These are phyloP conservation scores for Trachelus iudaicus DNA, from an alignment of 2,888 invertebrate genomes.

Conservation along the genomic window DNA sequence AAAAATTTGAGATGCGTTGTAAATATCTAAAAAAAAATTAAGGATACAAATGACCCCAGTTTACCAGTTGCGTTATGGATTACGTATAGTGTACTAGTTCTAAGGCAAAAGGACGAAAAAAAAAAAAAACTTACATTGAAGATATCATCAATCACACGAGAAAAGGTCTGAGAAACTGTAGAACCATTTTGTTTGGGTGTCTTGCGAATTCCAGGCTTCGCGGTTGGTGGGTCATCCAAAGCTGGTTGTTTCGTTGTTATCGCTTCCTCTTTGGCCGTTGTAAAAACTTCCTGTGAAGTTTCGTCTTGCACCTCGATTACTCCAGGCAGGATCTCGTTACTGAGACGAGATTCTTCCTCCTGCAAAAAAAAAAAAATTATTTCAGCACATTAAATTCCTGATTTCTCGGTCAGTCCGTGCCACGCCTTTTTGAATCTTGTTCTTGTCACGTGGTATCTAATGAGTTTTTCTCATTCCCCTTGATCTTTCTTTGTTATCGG, in stretches of 20 bases:
- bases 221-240: constrained; percentile 13
- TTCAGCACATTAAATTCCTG: background rate
- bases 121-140: constrained; percentile 12
- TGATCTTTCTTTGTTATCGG: background rate
- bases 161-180: constrained; percentile 10
- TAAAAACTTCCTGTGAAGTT: background rate
- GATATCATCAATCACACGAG: constrained; percentile 17
- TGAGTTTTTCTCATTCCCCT: background rate
- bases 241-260: constrained; percentile 11
- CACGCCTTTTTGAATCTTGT: background rate
- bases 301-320: constrained; percentile 10
- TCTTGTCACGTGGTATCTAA: background rate
- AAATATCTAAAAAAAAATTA: background rate
- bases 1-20: background rate
- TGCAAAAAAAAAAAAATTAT: background rate
- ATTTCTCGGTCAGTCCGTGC: background rate
- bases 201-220: constrained; percentile 13
- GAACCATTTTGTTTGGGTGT: background rate
- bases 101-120: background rate
- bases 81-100: background rate
- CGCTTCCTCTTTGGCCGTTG: background rate
- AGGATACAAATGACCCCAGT: background rate
- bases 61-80: background rate
- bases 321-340: constrained; percentile 19
- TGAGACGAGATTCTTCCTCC: constrained; percentile 16